Base-by-base conservation (phyloP, 1,140 invertebrate genomes). In the Paralvinella palmiformis region DNA sequence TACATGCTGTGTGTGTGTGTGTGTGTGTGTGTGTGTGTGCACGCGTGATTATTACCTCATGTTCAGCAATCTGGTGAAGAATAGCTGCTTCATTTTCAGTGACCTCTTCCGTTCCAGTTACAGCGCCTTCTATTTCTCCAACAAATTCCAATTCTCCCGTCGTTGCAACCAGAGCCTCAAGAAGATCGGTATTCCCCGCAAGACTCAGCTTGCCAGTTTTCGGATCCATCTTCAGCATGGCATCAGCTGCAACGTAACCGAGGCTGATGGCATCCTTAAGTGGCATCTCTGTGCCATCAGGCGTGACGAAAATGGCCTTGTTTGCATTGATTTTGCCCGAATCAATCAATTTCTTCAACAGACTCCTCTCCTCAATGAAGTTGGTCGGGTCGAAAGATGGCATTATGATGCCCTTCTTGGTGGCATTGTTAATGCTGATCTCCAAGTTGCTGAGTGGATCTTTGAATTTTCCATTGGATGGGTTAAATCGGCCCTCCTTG, bases 71-170 rank as follows among this genome's bases (percentile, higher is more conserved):
- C n/a, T n/a, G n/a, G n/a, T n/a, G n/a, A n/a, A n/a, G n/a, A n/a
- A n/a, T n/a, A n/a, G n/a, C n/a, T n/a, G n/a, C n/a, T n/a, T n/a
- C n/a, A n/a, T n/a, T n/a, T n/a, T n/a, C n/a, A n/a, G n/a, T n/a
- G n/a, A n/a, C n/a, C n/a, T n/a, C n/a, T n/a, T n/a, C n/a, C n/a
- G n/a, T n/a, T 2, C 29, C 55, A 20, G 7, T 22, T 10, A 52
- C 17, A n/a, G n/a, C n/a, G n/a, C n/a, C n/a, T 81, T 97, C 93
- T 4, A 96, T 82, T 63, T 90, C 88, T 15, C 85, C 84, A 66
- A 96, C 88, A 91, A 92, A 96, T 79, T 91, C 88, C 55, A 95
- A 82, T 32, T 71, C 70, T 55, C 75, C 73, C 64, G 73, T 76
- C 3, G 76, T 67, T 33, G 71, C 72, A 20, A 76, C 68, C 22